Base-by-base conservation (phyloP, 2,113 vertebrate genomes). In the Axis porcinus region DNA sequence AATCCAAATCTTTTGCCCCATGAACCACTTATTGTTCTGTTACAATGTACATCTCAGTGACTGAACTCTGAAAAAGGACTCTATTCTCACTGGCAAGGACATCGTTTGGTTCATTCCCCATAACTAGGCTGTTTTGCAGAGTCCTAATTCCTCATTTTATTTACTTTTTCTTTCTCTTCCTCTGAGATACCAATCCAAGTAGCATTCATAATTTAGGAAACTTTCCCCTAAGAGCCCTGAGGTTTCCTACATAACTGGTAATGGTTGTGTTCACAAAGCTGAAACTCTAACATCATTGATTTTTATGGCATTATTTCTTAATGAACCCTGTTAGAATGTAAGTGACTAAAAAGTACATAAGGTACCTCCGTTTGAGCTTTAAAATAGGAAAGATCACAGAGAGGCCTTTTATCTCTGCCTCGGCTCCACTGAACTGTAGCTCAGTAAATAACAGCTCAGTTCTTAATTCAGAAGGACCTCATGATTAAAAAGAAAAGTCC, bases 341-440 rank as follows among this genome's bases (percentile, higher is more conserved):
- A 95, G 70, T 67, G 36, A 88, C 76, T 74, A 25, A 90, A 93
- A 13, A 19, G 43, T 78, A 45, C 5, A 94, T 1, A 2, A 3
- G 87, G 0, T 45, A 97, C 33, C 47, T 98, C 91, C 74, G 76
- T 60, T 87, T 97, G 95, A 86, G 86, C 79, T 95, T 98, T 97
- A 88, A 97, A 98, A 58, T 52, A 82, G 19, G 67, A 98, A 19
- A 36, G 96, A 67, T 89, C 57, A 89, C 97, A 98, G 62, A 84
- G 89, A 97, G 85, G 15, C 40, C 89, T 55, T 97, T 86, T 33
- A 30, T 85, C n/a, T 95, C 92, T 70, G 47, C 93, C 82, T 89
- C 67, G 87, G 36, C 52, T 57, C 60, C 96, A n/a, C 17, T 78
- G 74, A 97, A 95, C 60, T 96, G 33, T 67, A 97, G 76, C 67